These are phyloP conservation scores for Hirtodrosophila confusa DNA, from an alignment of 2,888 invertebrate genomes.

Conservation along the genomic window DNA sequence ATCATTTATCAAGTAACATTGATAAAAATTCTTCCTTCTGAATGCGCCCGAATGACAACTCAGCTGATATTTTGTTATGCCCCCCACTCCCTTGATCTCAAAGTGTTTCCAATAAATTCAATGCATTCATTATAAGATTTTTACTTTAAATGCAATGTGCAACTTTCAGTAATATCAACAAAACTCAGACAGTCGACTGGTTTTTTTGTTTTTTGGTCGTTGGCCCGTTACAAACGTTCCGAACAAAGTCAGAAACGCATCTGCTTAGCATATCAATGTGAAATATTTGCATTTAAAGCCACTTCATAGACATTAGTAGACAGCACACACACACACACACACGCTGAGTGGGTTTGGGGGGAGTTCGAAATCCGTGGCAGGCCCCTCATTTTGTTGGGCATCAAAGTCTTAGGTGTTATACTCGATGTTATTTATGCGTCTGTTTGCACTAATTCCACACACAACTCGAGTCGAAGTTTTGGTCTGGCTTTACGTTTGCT, in stretches of 20 bases:
- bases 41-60: no score
- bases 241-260: conserved; percentile 68
- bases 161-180: conserved; percentile 40
- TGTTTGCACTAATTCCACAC: conserved; percentile 73
- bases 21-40: no score
- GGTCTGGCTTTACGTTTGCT: conserved; percentile 48
- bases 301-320: conserved; percentile 70
- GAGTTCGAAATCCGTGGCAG: conserved; percentile 4
- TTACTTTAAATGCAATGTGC: conserved; percentile 44
- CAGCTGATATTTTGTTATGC: no score
- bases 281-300: conserved; percentile 63
- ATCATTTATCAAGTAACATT: no score
- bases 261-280: conserved; percentile 72
- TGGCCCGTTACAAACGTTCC: conserved; percentile 24
- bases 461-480: conserved; percentile 38
- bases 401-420: conserved; percentile 70
- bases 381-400: conserved; percentile 30
- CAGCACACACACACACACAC: conserved; percentile 27
- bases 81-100: no score
- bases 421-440: conserved; percentile 75
- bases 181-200: conserved; percentile 13
- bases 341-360: background rate
- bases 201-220: conserved; percentile 1
- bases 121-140: conserved; percentile 44
- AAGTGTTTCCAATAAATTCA: conserved; percentile 12